Base-by-base conservation (phyloP, 2,797 vertebrate species). In the Numenius phaeopus region DNA sequence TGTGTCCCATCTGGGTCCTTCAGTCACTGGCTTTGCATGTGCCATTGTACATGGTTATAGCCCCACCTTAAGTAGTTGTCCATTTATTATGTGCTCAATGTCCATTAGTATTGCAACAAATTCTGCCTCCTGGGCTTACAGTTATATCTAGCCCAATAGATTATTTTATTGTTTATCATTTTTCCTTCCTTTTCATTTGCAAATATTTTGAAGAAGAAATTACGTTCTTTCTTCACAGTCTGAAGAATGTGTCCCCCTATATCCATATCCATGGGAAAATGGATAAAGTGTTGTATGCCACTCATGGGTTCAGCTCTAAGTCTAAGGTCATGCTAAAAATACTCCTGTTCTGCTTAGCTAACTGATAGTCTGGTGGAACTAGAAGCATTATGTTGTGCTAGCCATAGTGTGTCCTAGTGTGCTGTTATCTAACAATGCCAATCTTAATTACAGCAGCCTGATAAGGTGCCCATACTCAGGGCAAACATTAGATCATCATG, bases 151-250 rank as follows among this genome's bases (percentile, higher is more conserved):
- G 4, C 15, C 13, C 22, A 76, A 62, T 1, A 59, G 3, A 52
- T 81, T 23, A 17, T 58, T 75, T 40, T 30, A 32, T 49, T 34
- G 2, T 3, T 55, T 50, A 11, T 37, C 65, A 29, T 46, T 61
- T 52, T 23, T 1, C 15, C 14, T 59, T 77, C 13, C 5, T 73
- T 91, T 79, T 44, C 5, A 2, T 34, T 75, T 66, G 3, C 5
- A 94, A 91, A 52, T 26, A 29, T 11, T 76, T 52, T 69, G 30
- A 83, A 88, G 13, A 59, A 67, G 9, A 76, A 67, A 61, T 24
- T 26, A 32, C 2, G 2, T 55, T 9, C 1, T 67, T 61, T 77
- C 50, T 67, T 26, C 5, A 8, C 2, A 1, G 0, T 40, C 12
- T 64, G 16, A 54, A 82, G 22, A 57, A 65, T 27, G 3, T 23